Percentiles rank a stretch among this genome's conserved stretches.
These are phyloP conservation scores for Montipora cactus DNA, from an alignment of 64 coral and sea anemone genomes.

Conservation along the genomic window DNA sequence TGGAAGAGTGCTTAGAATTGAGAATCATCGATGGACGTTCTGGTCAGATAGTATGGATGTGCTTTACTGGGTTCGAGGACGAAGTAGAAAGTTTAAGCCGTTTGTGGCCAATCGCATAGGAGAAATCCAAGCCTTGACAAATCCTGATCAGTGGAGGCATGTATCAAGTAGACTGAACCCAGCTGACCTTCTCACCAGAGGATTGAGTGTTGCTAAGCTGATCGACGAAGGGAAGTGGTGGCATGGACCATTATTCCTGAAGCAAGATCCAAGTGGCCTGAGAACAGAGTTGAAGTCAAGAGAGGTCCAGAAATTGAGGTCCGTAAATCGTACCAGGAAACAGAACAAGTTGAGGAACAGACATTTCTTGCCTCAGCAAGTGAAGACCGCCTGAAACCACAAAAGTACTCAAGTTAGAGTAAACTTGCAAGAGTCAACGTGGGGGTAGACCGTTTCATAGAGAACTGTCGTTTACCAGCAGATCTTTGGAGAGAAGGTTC, in stretches of 20 bases:
- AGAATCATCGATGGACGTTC: too few species aligned
- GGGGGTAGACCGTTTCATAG: conserved; percentile 26
- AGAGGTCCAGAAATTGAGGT: conserved; percentile 14
- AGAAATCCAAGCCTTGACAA: too few species aligned
- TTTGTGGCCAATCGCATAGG: too few species aligned
- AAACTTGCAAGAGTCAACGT: conserved; percentile 17
- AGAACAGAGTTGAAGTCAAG: not conserved
- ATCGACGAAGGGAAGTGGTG: conserved; percentile 42
- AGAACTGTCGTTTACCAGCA: conserved; percentile 48
- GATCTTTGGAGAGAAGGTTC: not conserved
- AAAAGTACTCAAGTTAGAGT: conserved; percentile 46
- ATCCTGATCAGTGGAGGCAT: too few species aligned
- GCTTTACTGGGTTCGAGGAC: too few species aligned
- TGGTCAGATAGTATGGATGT: too few species aligned
- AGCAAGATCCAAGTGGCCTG: conserved; percentile 27
- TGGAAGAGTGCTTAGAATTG: too few species aligned
- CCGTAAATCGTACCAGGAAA: conserved; percentile 11
- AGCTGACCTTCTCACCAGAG: conserved; percentile 63
- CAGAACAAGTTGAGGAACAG: not conserved
- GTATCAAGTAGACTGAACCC: conserved; percentile 32
- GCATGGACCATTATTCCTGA: conserved; percentile 52
- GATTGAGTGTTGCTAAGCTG: conserved; percentile 27
- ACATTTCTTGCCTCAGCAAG: not conserved
- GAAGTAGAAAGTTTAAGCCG: too few species aligned
- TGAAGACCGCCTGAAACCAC: conserved; percentile 42